Base-by-base conservation (phyloP, 2,113 vertebrate genomes). In the Rhinoderma darwinii region DNA sequence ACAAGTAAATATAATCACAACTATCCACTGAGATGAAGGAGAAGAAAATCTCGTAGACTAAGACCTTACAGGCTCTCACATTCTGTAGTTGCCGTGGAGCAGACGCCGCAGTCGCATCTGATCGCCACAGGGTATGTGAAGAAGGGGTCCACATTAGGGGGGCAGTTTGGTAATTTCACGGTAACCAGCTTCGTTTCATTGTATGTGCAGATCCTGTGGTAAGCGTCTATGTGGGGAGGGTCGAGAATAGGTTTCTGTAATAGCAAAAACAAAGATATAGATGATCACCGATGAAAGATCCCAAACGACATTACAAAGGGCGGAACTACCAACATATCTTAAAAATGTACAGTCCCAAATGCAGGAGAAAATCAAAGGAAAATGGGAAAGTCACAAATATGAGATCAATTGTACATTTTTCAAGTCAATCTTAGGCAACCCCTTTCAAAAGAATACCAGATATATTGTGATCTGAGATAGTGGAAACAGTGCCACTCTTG, bases 161-260 rank as follows among this genome's bases (percentile, higher is more conserved):
- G 91, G 84, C 97, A 99, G 89, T 84, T 90, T 15, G 97, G 97
- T 84, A 99, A 93, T 88, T 94, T 96, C 84, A 99, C 94, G 0
- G 93, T 97, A 86, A 94, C 90, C 87, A 95, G 89, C 35, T 92
- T 97, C 15, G 94, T 97, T 92, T 96, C 91, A 0, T 97, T 98
- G 93, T 98, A 98, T 86, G 96, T 99, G 84, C 98, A 99, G 50
- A 98, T 95, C 0, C 93, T 93, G 89, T 98, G 97, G 88, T 96
- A 88, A 18, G 96, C 96, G 91, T 97, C 96, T 0, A 98, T 93
- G 92, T 94, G 98, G 0, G 97, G 98, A 0, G 96, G 95, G 59
- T 97, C 95, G 91, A 98, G 90, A 50, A 97, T 89, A 0, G 97
- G 98, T 83, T 94, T 99, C 97, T 99, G 92, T 1, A 18, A 15